phyloP scores from a whole-genome alignment of 2,888 invertebrate genomes.

The Zaprionus obscuricornis region DNA sequence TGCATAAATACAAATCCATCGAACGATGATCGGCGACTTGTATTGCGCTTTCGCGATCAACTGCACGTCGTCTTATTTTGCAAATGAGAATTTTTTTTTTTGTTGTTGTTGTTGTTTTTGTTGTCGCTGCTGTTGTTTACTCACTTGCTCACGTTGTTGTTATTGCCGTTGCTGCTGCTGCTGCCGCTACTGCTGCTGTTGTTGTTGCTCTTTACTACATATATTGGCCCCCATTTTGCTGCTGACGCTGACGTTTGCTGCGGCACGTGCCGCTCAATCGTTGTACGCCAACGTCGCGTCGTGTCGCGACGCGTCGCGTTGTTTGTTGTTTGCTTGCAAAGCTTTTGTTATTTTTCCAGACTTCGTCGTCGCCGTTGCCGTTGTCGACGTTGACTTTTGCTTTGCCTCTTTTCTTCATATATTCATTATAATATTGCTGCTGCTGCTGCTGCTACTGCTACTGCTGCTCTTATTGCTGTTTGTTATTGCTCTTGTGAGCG shows the following conservation, averaged over 20 bases:
- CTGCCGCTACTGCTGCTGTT: not conserved
- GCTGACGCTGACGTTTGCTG: slow-evolving; percentile 41
- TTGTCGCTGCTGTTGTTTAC: slow-evolving; percentile 7
- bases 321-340: slow-evolving; percentile 38
- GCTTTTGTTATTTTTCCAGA: slow-evolving; percentile 42
- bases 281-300: slow-evolving; percentile 45
- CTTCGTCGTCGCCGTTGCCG: slow-evolving; percentile 60
- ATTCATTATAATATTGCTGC: slow-evolving; percentile 17
- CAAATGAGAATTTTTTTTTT: slow-evolving; percentile 26
- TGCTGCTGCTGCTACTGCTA: too few relatives aligned
- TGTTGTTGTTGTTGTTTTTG: slow-evolving; percentile 15
- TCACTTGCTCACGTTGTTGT: slow-evolving; percentile 14
- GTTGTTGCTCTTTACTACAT: slow-evolving; percentile 33
- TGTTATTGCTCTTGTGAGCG: slow-evolving; percentile 1
- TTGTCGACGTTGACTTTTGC: slow-evolving; percentile 55
- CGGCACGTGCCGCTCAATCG: slow-evolving; percentile 75
- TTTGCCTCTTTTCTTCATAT: slow-evolving; percentile 29
- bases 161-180: slow-evolving; percentile 4
- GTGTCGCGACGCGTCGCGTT: slow-evolving; percentile 16
- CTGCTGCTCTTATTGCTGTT: slow-evolving; percentile 1
- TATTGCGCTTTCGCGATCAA: slow-evolving; percentile 66
- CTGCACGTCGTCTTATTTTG: slow-evolving; percentile 68
- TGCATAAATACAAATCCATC: slow-evolving; percentile 28
- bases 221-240: slow-evolving; percentile 58
- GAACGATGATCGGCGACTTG: slow-evolving; percentile 34